Evolutionary conservation across 1,140 invertebrate species (phyloP), one percentile per base, ranked within the genome.

Genomic region (Nomia melanderi): DNA sequence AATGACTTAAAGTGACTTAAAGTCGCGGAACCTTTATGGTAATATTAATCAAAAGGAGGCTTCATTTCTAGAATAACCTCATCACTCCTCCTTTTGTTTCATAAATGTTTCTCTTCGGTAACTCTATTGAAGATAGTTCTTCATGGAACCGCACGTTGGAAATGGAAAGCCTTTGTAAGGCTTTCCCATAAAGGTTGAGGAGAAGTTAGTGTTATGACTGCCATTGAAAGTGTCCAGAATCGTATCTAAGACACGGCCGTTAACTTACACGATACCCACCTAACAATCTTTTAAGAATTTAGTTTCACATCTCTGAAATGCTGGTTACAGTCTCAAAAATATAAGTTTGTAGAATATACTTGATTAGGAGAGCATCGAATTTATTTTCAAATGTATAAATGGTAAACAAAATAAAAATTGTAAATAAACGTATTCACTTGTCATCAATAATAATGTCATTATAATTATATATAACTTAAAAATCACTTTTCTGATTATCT

Each of bases 161-260:
- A 27, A 36, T 66, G 27, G 67, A 31, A 70, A 76, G 54, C 44
- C 77, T 73, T 82, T 69, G 47, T 50, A 71, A 41, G 59, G 41
- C 82, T 74, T 63, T 65, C 66, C 77, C n/a, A 63, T 71, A 62
- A 56, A 63, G 62, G 62, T 66, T 88, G 83, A 90, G 87, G 77
- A 89, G 87, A 89, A 88, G 86, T 90, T 90, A 90, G 84, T 88
- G 85, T 89, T 90, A 90, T 90, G 89, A 86, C 84, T 80, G 72
- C 79, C 87, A 88, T 88, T 86, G 86, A 81, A 57, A 66, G 47
- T 83, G 79, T 70, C 77, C 70, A 75, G 87, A 82, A 82, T 75
- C 76, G 83, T 86, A 82, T 77, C 77, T 82, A 73, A 84, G 53
- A 54, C 73, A 47, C 82, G 81, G 64, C 69, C 81, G 79, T 87